These are phyloP conservation scores for Strigamia crassipes DNA, from an alignment of 2,888 invertebrate species.

Conservation along the genomic window DNA sequence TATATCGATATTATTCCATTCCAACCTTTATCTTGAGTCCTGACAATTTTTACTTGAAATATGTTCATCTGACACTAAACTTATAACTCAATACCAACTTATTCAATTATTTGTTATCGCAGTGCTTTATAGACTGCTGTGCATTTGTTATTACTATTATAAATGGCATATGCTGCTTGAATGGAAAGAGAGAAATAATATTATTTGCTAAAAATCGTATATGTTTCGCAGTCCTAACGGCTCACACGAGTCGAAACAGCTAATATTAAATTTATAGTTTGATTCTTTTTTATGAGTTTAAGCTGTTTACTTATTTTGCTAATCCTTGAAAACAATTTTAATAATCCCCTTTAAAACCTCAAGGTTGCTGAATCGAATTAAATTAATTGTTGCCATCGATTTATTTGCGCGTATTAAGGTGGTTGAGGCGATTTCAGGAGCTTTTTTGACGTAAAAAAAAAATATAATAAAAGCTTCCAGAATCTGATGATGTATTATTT, in stretches of 20 bases:
- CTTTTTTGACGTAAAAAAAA: no score
- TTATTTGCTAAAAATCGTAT: no score
- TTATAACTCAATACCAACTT: background rate
- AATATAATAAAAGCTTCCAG: no score
- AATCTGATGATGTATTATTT: no score
- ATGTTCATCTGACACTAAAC: conserved; percentile 3
- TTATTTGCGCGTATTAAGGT: no score
- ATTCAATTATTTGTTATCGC: background rate
- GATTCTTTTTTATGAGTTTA: background rate
- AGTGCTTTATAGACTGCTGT: background rate
- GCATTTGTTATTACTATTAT: background rate
- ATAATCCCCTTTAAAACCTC: no score
- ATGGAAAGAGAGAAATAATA: background rate
- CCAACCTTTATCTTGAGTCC: background rate
- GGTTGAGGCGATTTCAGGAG: no score
- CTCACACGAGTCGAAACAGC: background rate
- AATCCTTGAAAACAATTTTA: no score
- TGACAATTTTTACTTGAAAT: background rate
- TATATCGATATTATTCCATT: background rate
- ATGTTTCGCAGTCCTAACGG: no score
- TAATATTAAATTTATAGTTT: background rate
- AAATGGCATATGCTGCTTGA: background rate
- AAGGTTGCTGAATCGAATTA: no score
- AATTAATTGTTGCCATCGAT: no score
- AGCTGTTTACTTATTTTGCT: no score